Base-by-base conservation (phyloP, 1,140 invertebrate species). In the Cotesia vestalis region DNA sequence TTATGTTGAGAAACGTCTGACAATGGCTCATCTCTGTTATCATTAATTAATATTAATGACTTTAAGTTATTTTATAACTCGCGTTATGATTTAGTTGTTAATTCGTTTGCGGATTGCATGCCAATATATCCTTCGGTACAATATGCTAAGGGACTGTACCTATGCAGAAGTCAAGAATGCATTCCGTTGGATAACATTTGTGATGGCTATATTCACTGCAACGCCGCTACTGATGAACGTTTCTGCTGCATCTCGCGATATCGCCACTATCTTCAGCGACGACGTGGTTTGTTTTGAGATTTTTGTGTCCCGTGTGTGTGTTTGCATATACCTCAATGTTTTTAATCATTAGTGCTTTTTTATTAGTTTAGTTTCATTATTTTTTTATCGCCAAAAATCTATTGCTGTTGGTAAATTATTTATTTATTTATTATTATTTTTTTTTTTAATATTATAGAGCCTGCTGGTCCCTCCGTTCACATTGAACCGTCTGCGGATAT, bases 141-240 rank as follows among this genome's bases (percentile, higher is more conserved):
- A 78, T 86, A 81, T 80, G 74, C 78, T 80, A 79, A 83, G 69
- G 81, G 81, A 75, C 82, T 89, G 81, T 93, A 90, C 87, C 84
- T 85, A 83, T 94, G 93, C 87, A 75, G 81, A 75, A 88, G 88
- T 77, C 85, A 83, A 75, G 83, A 89, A 83, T 91, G 90, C 86
- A 89, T 93, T 81, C 88, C 91, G 75, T 80, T 87, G 81, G 84
- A 83, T 75, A 88, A 88, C 81, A 83, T 90, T 77, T 95, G 94
- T 87, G 92, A 95, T 79, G 88, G 89, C 72, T 87, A 88, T 79
- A 82, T 86, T 77, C 91, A 94, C 82, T 95, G 93, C 87, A 82
- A 80, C 75, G 92, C 94, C 83, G 85, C 88, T 78, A 92, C 91
- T 67, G 93, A 94, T 84, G 92, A 94, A 84, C 88, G 89, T 77